Conservation (phyloP, 53 echinoderm and acorn worm species). For the Paracentrotus lividus region DNA sequence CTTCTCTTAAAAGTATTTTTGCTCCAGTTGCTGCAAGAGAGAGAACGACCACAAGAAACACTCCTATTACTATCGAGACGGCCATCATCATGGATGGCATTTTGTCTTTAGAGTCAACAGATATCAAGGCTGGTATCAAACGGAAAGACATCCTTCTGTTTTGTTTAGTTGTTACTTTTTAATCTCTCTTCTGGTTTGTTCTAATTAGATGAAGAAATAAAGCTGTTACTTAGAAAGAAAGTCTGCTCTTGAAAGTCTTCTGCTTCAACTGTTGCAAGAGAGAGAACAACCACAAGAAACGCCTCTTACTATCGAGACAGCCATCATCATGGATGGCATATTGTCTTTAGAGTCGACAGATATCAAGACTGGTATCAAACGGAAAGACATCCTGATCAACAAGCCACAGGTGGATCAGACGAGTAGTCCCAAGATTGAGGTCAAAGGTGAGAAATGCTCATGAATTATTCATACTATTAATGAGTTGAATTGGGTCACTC, state of each 20-base stretch:
- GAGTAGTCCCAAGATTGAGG: constrained; percentile 57
- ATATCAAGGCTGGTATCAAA: constrained; percentile 84
- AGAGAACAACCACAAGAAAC: background rate
- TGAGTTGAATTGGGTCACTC: background rate
- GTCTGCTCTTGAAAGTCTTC: background rate
- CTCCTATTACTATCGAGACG: background rate
- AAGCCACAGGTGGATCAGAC: constrained; percentile 78
- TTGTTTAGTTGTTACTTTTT: background rate
- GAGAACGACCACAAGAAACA: background rate
- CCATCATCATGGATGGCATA: constrained; percentile 84
- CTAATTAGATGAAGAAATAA: background rate
- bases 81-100: constrained; percentile 84
- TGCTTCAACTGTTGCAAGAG: background rate
- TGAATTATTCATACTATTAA: background rate
- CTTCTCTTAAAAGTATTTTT: too few species aligned
- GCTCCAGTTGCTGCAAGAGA: background rate
- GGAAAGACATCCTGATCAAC: constrained; percentile 86
- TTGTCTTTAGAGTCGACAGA: constrained; percentile 68
- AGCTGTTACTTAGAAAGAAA: too few species aligned
- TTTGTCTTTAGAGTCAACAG: constrained; percentile 67
- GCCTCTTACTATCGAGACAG: background rate
- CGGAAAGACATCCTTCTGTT: constrained; percentile 84
- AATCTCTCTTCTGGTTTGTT: background rate
- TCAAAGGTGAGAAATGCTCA: constrained; percentile 51
- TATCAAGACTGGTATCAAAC: constrained; percentile 84